Evolutionary conservation across 2,888 invertebrate genomes (phyloP), one percentile per base, ranked within the genome.

Genomic region (Melinaea menophilus): DNA sequence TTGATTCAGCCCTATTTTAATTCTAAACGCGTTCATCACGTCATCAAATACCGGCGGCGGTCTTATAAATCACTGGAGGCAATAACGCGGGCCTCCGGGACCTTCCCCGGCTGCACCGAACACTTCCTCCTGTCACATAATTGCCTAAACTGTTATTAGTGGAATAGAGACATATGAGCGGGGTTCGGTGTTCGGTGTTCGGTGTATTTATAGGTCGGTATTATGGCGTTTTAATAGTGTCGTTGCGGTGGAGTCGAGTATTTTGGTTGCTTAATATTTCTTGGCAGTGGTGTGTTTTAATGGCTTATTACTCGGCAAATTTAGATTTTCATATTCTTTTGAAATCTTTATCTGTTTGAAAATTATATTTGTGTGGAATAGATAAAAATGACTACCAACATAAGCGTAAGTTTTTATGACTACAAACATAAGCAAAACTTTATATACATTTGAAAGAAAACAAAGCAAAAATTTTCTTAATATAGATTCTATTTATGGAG

Each of bases 91-190:
- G 80, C 77, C 75, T 66, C 67, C 84, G 80, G 86, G 86, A 82
- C 77, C 68, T 65, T 59, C 62, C 62, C 67, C 41, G 41, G 67
- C 84, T 79, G 80, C 68, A 74, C 80, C 81, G 83, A 81, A 87
- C 86, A 85, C 86, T 86, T 89, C 86, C 90, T 84, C 87, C 84
- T 87, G 89, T 89, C 88, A 88, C 87, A 86, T 90, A 89, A 89
- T 90, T 86, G 87, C 84, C 84, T 79, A 87, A 90, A 90, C 89
- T 89, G 90, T 90, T 90, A 90, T 90, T 90, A 90, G 87, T 82
- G 81, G 84, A 89, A 90, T 90, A 89, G 87, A 90, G 90, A 90
- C 89, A 86, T 87, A 90, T 89, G 86, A 80, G 84, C 80, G 79
- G 77, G 82, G 22, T 22, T 22, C 22, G 22, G 22, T 80, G 75